Evolutionary conservation across 2,888 invertebrate genomes (phyloP).

Genomic region (Callosobruchus maculatus): DNA sequence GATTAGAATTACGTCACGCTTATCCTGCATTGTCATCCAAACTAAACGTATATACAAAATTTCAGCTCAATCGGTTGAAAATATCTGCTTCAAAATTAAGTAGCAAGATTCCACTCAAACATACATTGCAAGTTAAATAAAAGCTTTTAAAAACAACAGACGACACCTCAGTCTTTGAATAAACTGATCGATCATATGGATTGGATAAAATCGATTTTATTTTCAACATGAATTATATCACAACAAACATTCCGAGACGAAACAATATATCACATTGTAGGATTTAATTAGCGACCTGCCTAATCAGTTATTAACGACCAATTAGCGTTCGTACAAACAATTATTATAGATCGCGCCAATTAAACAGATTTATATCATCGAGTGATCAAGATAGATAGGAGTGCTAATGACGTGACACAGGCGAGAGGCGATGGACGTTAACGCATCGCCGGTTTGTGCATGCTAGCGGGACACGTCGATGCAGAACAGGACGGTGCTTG

Average conservation of each 20-base stretch:
- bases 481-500: not conserved
- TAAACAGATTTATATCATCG: not conserved
- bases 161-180: not conserved
- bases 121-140: too few species aligned
- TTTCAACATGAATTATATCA: not conserved
- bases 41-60: too few species aligned
- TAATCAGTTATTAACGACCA: not conserved
- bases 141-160: too few species aligned
- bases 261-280: not conserved
- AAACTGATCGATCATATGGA: not conserved
- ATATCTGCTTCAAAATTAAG: too few species aligned
- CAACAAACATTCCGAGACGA: not conserved
- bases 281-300: not conserved
- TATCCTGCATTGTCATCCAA: too few species aligned
- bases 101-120: too few species aligned
- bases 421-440: not conserved
- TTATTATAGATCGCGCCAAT: not conserved
- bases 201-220: not conserved
- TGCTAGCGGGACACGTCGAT: not conserved
- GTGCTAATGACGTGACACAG: not conserved
- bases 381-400: not conserved
- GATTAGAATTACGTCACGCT: too few species aligned
- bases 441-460: not conserved
- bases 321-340: not conserved
- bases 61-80: too few species aligned